Base-by-base conservation (phyloP, 2,797 vertebrate species). In the Danio jaintianensis region DNA sequence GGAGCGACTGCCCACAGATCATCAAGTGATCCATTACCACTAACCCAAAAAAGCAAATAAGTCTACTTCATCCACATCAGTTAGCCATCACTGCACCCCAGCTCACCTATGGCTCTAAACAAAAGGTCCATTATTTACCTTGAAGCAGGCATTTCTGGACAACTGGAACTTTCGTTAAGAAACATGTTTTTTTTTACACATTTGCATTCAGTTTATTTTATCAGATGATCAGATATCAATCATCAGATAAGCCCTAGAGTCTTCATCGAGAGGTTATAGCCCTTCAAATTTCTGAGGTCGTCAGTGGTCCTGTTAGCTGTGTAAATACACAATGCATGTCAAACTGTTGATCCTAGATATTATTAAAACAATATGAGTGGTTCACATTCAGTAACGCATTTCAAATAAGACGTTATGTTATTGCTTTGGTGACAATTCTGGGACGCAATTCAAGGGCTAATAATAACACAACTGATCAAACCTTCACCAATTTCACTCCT, bases 1-100 rank as follows among this genome's bases (percentile, higher is more conserved):
- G 98, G 98, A 99, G 98, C 82, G 98, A 99, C 94, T 99, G 97
- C 88, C 98, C 98, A 15, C 98, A 99, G 90, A 98, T 99, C 88
- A 99, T 99, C 89, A 99, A 99, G 94, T 99, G 97, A 94, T 84
- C 81, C 38, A 52, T 52, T 62, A 42, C 53, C 29, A 52, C 18
- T 68, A 59, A 74, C 43, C 55, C 22, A 71, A 70, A 29, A 84
- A 70, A 67, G 72, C 63, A 80, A 70, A 83, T 29, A 68, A 63
- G 15, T 55, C 29, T 56, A 36, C 63, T 36, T 80, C 83, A 75
- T 78, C 55, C 66, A 85, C 53, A 70, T 53, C 42, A 67, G n/a
- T 68, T 48, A 64, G 61, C 48, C 47, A 76, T 42, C 77, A 69
- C n/a, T 10, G 56, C 55, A 48, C 70, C 45, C 48, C 58, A 62